Evolutionary conservation across 2,113 vertebrate genomes (phyloP).

Genomic region (Myxocyprinus asiaticus): DNA sequence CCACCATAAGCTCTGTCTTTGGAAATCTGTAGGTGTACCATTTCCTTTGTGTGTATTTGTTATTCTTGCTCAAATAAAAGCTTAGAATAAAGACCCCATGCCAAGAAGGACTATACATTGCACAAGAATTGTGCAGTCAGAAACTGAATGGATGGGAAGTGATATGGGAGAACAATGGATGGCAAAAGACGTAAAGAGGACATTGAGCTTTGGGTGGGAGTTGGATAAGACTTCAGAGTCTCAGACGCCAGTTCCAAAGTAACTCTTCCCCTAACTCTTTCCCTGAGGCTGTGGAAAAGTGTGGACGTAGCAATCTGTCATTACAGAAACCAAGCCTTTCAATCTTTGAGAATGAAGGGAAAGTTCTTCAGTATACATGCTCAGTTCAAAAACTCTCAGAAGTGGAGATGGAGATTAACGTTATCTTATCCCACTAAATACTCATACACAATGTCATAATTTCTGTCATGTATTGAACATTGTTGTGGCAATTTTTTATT

Average conservation of each 20-base stretch:
- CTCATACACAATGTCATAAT: too few species aligned
- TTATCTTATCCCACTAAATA: too few species aligned
- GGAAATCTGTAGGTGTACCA: background rate
- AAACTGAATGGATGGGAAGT: slow-evolving; percentile 30
- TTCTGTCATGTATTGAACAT: too few species aligned
- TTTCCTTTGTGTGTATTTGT: background rate
- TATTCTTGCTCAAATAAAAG: slow-evolving; percentile 16
- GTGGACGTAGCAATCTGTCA: slow-evolving; percentile 66
- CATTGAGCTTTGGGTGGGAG: slow-evolving; percentile 56
- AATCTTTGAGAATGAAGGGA: slow-evolving; percentile 59
- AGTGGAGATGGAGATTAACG: background rate
- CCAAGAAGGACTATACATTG: slow-evolving; percentile 1
- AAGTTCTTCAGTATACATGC: slow-evolving; percentile 53
- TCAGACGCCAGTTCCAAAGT: slow-evolving; percentile 63
- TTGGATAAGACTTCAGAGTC: slow-evolving; percentile 61
- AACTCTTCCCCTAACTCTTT: slow-evolving; percentile 53
- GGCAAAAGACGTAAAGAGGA: slow-evolving; percentile 40
- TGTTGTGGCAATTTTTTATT: too few species aligned
- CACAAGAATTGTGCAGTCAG: slow-evolving; percentile 8
- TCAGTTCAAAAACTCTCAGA: slow-evolving; percentile 18
- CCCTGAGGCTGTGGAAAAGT: slow-evolving; percentile 50
- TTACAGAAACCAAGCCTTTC: slow-evolving; percentile 63
- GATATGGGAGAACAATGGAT: slow-evolving; percentile 54
- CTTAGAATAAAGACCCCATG: background rate
- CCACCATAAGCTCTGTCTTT: background rate